Evolutionary conservation across 2,113 vertebrate species (phyloP).

Genomic region (Petroica traversi): DNA sequence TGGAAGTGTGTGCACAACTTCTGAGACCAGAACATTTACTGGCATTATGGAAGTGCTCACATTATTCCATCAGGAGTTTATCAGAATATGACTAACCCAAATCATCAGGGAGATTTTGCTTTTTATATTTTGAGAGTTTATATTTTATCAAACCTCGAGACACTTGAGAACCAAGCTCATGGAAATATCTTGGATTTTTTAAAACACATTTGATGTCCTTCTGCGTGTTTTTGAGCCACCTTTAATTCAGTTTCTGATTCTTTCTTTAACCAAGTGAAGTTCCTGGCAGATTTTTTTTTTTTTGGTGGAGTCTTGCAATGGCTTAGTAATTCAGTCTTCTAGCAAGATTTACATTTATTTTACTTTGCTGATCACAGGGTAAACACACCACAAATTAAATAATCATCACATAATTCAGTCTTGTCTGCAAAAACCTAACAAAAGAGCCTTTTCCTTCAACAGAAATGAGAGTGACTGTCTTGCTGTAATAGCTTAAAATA

Average conservation of each 20-base stretch:
- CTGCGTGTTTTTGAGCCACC: background rate
- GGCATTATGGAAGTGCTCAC: background rate
- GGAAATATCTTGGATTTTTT: background rate
- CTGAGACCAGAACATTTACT: background rate
- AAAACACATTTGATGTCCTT: background rate
- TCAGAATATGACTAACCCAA: background rate
- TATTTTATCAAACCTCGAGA: background rate
- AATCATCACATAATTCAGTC: background rate
- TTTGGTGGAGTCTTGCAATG: background rate
- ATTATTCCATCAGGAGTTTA: background rate
- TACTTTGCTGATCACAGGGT: background rate
- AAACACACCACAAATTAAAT: background rate
- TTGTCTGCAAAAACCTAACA: background rate
- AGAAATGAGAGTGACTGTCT: background rate
- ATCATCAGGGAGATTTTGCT: background rate
- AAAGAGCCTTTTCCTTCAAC: background rate
- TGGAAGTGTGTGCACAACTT: background rate
- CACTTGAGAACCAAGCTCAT: background rate
- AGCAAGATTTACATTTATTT: slow-evolving; percentile 12
- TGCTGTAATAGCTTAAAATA: slow-evolving; percentile 32
- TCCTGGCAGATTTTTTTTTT: background rate
- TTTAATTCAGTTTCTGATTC: background rate
- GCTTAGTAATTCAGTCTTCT: background rate
- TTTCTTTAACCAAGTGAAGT: background rate
- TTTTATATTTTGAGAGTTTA: background rate